A percentile compares a stretch with the other conserved stretches of the same genome.
phyloP scores from a whole-genome alignment of 2,797 vertebrate genomes.

The Dendrocincla fuliginosa region DNA sequence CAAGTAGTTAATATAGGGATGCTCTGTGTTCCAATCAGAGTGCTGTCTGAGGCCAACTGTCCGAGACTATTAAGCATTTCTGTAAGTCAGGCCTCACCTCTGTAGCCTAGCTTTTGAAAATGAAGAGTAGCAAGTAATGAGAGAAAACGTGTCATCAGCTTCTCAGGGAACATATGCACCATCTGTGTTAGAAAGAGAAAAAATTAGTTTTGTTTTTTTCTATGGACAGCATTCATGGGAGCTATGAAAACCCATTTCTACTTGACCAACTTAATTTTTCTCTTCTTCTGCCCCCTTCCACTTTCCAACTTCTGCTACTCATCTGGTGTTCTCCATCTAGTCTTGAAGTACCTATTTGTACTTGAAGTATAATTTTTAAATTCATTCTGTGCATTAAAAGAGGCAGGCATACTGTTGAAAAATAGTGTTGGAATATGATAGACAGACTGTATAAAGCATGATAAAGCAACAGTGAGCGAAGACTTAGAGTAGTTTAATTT shows the following conservation, averaged over 20 bases:
- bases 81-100: background rate
- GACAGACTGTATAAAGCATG: background rate
- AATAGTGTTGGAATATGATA: background rate
- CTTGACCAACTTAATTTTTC: background rate
- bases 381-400: background rate
- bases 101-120: background rate
- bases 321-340: background rate
- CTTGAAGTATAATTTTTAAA: background rate
- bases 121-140: background rate
- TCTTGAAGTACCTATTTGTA: background rate
- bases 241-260: background rate
- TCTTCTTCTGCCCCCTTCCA: fast-evolving
- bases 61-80: background rate
- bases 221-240: background rate
- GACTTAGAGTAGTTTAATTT: background rate
- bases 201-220: background rate
- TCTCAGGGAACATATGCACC: background rate
- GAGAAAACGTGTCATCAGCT: background rate
- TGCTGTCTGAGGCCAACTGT: background rate
- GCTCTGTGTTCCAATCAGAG: background rate
- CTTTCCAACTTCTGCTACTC: background rate
- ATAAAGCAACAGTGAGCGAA: background rate
- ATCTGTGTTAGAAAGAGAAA: background rate
- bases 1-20: background rate
- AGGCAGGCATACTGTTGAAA: background rate